Conservation (phyloP, 1,140 invertebrate genomes). For the Panulirus ornatus region DNA sequence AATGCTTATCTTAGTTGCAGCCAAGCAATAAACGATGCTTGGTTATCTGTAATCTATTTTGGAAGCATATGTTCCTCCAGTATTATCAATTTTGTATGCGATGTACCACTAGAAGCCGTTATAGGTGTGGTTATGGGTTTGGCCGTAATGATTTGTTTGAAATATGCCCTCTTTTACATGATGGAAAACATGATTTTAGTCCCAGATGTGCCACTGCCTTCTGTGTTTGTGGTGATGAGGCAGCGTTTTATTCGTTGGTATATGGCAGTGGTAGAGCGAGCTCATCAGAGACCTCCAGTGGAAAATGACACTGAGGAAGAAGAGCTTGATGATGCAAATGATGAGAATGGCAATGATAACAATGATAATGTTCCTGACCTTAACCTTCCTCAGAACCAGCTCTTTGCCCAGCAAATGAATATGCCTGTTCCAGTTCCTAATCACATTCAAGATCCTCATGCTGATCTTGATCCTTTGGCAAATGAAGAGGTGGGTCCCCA, state of each 20-base stretch:
- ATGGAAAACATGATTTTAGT: conserved; percentile 67
- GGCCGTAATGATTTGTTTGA: conserved; percentile 47
- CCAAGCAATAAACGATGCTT: conserved; percentile 32
- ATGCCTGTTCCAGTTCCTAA: not conserved
- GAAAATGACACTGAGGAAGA: conserved; percentile 67
- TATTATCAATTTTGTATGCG: conserved; percentile 43
- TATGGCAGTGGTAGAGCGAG: conserved; percentile 23
- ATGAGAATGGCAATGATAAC: conserved; percentile 71
- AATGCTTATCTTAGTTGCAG: conserved; percentile 51
- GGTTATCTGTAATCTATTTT: not conserved
- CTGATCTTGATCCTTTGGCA: not conserved
- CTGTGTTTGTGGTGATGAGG: conserved; percentile 22
- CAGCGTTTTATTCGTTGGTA: conserved; percentile 58
- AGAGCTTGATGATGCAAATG: conserved; percentile 66
- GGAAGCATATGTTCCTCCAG: not conserved
- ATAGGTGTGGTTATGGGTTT: conserved; percentile 52
- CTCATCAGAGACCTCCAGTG: conserved; percentile 28
- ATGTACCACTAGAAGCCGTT: conserved; percentile 61
- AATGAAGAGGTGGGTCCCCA: not conserved
- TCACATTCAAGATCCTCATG: not conserved
- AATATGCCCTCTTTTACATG: conserved; percentile 60
- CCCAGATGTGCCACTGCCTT: conserved; percentile 57
- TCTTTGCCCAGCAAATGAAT: conserved; percentile 28
- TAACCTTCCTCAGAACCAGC: conserved; percentile 56
- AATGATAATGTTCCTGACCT: conserved; percentile 70